Percentiles rank a stretch among this genome's conserved stretches.
These are phyloP conservation scores for Elachura formosa DNA, from an alignment of 2,113 vertebrate species.

Conservation along the genomic window DNA sequence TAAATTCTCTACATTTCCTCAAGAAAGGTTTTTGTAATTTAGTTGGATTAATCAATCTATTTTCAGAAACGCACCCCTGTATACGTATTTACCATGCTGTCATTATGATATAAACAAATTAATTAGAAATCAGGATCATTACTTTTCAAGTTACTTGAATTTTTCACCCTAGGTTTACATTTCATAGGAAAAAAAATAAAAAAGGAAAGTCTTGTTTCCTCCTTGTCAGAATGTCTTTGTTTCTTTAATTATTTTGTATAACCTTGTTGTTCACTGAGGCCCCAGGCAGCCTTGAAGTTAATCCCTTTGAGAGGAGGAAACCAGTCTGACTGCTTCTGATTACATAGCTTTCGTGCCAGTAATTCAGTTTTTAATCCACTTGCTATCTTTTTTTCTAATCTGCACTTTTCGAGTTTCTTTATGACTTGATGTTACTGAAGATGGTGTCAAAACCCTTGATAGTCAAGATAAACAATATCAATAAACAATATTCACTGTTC, in stretches of 20 bases:
- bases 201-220: neutral
- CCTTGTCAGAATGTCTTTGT: neutral
- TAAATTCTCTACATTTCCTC: neutral
- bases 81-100: neutral
- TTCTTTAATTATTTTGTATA: neutral
- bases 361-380: neutral
- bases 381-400: neutral
- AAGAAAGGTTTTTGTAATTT: neutral
- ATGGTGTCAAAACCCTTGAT: neutral
- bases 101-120: neutral
- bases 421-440: fast-evolving
- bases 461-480: neutral
- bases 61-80: neutral
- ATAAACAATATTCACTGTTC: neutral
- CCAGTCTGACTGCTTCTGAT: neutral
- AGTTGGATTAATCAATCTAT: neutral
- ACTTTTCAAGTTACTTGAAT: neutral
- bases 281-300: neutral
- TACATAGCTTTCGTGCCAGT: neutral
- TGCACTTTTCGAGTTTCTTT: neutral
- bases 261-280: neutral
- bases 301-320: neutral
- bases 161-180: neutral
- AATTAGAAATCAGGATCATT: neutral
- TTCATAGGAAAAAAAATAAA: neutral